These are phyloP conservation scores for Cynocephalus volans DNA, from an alignment of 2,113 vertebrate genomes.

Conservation along the genomic window DNA sequence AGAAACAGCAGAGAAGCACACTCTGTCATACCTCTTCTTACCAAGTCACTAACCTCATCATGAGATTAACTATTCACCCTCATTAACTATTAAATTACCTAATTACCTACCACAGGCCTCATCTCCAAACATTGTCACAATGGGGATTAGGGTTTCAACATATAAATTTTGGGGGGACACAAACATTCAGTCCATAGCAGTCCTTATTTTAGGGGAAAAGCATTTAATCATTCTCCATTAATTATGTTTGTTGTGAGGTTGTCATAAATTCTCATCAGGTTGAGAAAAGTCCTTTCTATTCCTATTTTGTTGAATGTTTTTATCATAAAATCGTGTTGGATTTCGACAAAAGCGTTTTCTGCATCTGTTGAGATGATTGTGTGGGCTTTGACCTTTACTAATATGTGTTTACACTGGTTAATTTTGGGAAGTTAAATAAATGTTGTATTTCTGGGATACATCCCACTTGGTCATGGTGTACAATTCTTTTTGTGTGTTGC, in stretches of 20 bases:
- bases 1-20: neutral
- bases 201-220: neutral
- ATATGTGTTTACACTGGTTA: neutral
- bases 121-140: neutral
- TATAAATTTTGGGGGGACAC: neutral
- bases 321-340: neutral
- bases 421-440: neutral
- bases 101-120: neutral
- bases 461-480: too few relatives aligned
- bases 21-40: fast-evolving
- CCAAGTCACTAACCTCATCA: neutral
- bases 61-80: neutral
- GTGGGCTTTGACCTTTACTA: neutral
- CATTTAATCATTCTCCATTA: neutral
- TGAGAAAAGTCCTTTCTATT: neutral
- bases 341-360: neutral
- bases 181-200: neutral
- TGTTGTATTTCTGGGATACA: neutral
- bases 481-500: neutral
- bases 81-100: too few relatives aligned
- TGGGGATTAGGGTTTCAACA: neutral
- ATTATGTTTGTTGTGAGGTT: neutral
- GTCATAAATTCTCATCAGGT: neutral
- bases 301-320: neutral
- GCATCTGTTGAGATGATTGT: neutral